Evolutionary conservation across 2,797 vertebrate species (phyloP), one percentile per base, ranked within the genome.

Genomic region (Scarus forsteni): DNA sequence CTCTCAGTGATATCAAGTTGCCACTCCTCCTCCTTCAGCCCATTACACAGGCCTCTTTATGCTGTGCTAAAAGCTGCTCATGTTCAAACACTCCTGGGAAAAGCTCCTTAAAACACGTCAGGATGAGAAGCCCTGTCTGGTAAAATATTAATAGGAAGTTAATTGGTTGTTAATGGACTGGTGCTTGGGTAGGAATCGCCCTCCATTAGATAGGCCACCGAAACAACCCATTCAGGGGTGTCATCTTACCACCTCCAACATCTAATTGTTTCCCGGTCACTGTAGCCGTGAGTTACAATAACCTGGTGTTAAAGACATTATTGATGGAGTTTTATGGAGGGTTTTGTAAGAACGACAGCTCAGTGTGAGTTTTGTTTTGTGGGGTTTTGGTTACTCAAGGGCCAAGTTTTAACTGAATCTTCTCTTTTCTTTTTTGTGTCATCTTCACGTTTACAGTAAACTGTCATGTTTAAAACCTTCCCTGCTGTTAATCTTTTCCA

Each of bases 81-180:
- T 94, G 93, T 94, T 94, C 90, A 91, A 93, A 93, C 90, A 89
- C 93, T 91, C 93, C 78, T 84, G 92, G 92, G 92, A 92, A 91
- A 88, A 86, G 89, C 88, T 89, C 89, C 91, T 93, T 92, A 91
- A 93, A 93, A 92, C 92, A 90, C 85, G 84, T 80, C 85, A 83
- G 85, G 89, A 92, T 91, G 92, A 92, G 92, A 92, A 91, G 90
- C 86, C 79, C 89, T 90, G 92, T 92, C 92, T 92, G 93, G 87
- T 94, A 92, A 94, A 94, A 94, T 94, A 94, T 93, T 93, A 94
- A 94, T 94, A 93, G 92, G 91, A 90, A 89, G 89, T 94, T 94
- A 93, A 94, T 93, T 94, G 92, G 88, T 92, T 92, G 92, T 93
- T 93, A 93, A 94, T 94, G 93, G 93, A 92, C 90, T 91, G 85